Base-by-base conservation (phyloP, 2,797 vertebrate species). In the Zenarchopterus dispar region DNA sequence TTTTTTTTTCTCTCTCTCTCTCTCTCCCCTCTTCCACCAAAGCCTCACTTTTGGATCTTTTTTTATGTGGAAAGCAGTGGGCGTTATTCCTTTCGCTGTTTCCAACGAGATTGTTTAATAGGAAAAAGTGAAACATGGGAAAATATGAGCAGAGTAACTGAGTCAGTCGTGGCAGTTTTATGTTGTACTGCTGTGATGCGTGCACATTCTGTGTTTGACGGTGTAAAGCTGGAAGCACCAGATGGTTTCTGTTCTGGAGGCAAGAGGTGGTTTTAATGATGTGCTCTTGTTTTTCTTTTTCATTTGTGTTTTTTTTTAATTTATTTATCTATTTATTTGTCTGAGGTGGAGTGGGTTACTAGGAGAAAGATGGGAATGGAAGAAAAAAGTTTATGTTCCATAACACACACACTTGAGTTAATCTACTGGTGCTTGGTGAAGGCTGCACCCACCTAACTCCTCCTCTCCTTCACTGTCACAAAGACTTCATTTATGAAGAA, bases 81-180 rank as follows among this genome's bases (percentile, higher is more conserved):
- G 47, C 47, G 56, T 78, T 71, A 62, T 79, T 85, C 64, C 55
- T 2, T 60, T 19, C 67, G 68, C 41, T 50, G 23, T 70, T 57
- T 73, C 67, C 75, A 68, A 62, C 63, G 44, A 8, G 24, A 22
- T 49, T 75, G 57, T 58, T 54, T 47, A 23, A 71, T 73, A 62
- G 88, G 88, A 89, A 87, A 90, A 56, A 71, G 70, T 84, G 85
- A 90, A 78, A 75, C 82, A 74, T 50, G 64, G 82, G 70, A 73
- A 85, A 83, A 68, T 69, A 0, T 75, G 76, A 80, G 75, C 46
- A 55, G 33, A 66, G 43, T 28, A 46, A 56, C 24, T 0, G 22
- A 67, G 55, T 56, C 23, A 23, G 43, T 44, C 26, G 0, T 21
- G 36, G 50, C 19, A 22, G 8, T 73, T 72, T 67, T n/a, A 57